Percentiles rank a stretch among this genome's conserved stretches.
phyloP scores from a whole-genome alignment of 2,797 vertebrate genomes.

The Tarsius wallacei region DNA sequence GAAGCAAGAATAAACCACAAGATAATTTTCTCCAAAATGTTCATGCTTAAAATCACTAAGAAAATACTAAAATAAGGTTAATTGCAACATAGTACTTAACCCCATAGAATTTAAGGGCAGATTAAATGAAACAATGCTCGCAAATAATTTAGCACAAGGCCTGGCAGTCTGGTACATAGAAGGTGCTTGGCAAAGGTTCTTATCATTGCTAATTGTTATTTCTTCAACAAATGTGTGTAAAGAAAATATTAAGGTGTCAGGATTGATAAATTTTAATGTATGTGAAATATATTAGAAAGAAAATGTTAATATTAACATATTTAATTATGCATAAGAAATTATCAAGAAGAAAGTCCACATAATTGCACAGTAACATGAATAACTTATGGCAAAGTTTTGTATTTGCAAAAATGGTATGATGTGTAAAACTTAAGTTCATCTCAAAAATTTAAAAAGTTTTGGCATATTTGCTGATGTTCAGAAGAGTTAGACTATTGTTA shows the following conservation, averaged over 20 bases:
- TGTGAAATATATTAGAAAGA: slow-evolving; percentile 38
- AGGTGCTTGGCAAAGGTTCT: background rate
- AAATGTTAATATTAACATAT: slow-evolving; percentile 67
- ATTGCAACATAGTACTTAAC: background rate
- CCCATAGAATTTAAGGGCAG: background rate
- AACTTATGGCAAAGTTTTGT: background rate
- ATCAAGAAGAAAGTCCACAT: slow-evolving; percentile 9
- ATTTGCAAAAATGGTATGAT: background rate
- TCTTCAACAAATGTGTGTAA: background rate
- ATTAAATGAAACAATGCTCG: background rate
- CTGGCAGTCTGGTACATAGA: background rate
- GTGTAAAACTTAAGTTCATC: slow-evolving; percentile 15
- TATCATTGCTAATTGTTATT: background rate
- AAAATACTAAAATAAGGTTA: background rate
- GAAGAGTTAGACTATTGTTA: slow-evolving; percentile 6
- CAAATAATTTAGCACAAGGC: background rate
- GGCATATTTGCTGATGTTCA: slow-evolving; percentile 4
- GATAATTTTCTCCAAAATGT: background rate
- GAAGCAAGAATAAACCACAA: background rate
- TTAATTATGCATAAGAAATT: slow-evolving; percentile 55
- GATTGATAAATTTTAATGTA: background rate
- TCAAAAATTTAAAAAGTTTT: background rate
- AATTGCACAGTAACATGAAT: slow-evolving; percentile 50
- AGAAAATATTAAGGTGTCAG: background rate
- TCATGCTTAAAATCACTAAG: background rate